A percentile compares a stretch with the other conserved stretches of the same genome.
These are phyloP conservation scores for Zaprionus nigranus DNA, from an alignment of 1,140 invertebrate species.

Conservation along the genomic window DNA sequence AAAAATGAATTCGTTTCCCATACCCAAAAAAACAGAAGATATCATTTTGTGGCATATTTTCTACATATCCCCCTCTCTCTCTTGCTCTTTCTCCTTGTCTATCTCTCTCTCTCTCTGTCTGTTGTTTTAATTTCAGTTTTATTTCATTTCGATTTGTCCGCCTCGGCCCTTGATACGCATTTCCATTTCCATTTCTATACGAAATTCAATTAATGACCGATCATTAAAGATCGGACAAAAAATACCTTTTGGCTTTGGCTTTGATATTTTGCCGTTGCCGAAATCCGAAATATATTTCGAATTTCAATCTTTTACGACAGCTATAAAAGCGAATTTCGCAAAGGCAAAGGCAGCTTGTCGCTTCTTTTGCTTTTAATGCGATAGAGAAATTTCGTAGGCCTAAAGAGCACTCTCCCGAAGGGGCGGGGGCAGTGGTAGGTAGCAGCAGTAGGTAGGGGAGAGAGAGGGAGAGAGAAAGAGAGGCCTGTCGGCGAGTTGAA, in stretches of 20 bases:
- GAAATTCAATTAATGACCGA: slow-evolving; percentile 80
- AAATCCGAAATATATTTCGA: slow-evolving; percentile 52
- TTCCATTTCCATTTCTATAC: slow-evolving; percentile 76
- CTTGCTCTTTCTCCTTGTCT: neutral
- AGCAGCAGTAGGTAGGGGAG: neutral
- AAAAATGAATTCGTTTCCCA: slow-evolving; percentile 43
- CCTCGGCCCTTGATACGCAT: slow-evolving; percentile 61
- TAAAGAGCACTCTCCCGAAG: neutral
- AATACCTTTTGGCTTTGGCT: slow-evolving; percentile 58
- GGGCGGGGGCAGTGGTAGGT: neutral
- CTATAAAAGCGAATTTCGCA: slow-evolving; percentile 2
- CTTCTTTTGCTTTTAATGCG: neutral
- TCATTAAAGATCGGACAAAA: slow-evolving; percentile 54
- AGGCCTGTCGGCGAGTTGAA: slow-evolving; percentile 64
- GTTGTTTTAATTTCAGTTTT: slow-evolving; percentile 21
- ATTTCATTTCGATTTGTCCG: slow-evolving; percentile 22
- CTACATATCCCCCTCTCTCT: neutral
- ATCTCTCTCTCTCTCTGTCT: slow-evolving; percentile 7
- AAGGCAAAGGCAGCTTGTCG: neutral
- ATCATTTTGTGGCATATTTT: slow-evolving; percentile 50
- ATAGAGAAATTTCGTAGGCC: slow-evolving; percentile 6
- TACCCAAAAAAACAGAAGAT: slow-evolving; percentile 42
- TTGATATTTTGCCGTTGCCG: slow-evolving; percentile 75
- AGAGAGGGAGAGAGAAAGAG: neutral
- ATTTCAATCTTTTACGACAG: slow-evolving; percentile 67